Conservation (phyloP, 2,888 invertebrate species). For the Frankliniella fusca region DNA sequence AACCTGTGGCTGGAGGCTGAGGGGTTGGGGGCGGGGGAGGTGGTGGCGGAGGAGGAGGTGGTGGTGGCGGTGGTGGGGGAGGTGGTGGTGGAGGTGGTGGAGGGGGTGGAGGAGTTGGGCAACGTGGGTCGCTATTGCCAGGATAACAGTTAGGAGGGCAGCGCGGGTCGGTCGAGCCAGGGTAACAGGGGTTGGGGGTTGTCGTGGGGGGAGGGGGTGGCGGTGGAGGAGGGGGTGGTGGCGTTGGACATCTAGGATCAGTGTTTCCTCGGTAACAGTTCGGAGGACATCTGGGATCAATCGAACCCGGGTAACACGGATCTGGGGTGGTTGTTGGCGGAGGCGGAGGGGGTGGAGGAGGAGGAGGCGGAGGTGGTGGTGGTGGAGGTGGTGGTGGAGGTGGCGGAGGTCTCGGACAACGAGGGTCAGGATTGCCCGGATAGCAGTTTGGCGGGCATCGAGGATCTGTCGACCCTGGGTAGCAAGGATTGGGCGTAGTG, state of each 20-base stretch:
- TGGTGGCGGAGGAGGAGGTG: neutral
- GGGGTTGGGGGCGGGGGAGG: neutral
- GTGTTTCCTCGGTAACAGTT: neutral
- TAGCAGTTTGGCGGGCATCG: neutral
- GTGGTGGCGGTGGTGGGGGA: neutral
- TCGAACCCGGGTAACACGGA: neutral
- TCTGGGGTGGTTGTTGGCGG: neutral
- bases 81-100: neutral
- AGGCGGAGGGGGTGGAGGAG: neutral
- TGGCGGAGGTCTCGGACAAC: neutral
- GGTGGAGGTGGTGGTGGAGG: neutral
- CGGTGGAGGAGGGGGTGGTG: neutral
- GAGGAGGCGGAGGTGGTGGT: neutral
- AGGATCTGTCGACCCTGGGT: neutral
- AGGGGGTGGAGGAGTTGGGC: neutral
- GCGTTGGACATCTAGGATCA: neutral
- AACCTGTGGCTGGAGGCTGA: neutral
- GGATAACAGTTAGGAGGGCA: conserved; percentile 10
- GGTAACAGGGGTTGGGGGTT: neutral
- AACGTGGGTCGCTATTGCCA: neutral
- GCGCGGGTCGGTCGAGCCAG: neutral
- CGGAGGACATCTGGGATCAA: neutral
- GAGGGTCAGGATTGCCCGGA: neutral
- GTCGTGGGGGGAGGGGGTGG: neutral
- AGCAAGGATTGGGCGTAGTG: neutral